phyloP scores from a whole-genome alignment of 35 echinoderm and acorn worm species.

The Ophioderma brevispina region DNA sequence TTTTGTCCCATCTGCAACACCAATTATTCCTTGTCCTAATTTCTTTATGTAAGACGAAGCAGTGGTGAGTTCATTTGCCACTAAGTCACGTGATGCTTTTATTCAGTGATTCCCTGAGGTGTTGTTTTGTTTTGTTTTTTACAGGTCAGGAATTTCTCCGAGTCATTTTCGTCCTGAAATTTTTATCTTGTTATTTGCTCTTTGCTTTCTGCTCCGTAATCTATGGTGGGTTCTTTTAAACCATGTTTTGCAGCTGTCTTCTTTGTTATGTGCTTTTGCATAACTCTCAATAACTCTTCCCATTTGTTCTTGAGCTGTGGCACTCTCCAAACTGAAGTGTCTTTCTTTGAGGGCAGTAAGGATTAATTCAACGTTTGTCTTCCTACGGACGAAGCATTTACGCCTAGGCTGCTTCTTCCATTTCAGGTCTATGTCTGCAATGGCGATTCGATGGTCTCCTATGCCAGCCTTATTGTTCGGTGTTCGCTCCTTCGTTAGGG shows the following conservation, averaged over 20 bases:
- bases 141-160: background rate
- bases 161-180: background rate
- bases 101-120: slow-evolving; percentile 6
- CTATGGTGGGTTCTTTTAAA: background rate
- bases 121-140: too few relatives aligned
- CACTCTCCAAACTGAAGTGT: background rate
- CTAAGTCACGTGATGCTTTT: background rate
- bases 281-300: too few relatives aligned
- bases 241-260: background rate
- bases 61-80: background rate
- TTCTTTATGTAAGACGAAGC: slow-evolving; percentile 23
- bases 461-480: too few relatives aligned
- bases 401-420: background rate
- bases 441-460: too few relatives aligned
- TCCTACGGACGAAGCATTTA: background rate
- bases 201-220: background rate
- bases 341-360: background rate
- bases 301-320: too few relatives aligned
- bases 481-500: too few relatives aligned
- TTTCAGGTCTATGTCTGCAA: background rate
- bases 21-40: background rate
- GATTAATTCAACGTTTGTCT: background rate
- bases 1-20: slow-evolving; percentile 25
- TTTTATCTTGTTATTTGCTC: slow-evolving; percentile 1
- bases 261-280: background rate